Conservation (phyloP, 2,797 vertebrate species). For the Leontopithecus rosalia region DNA sequence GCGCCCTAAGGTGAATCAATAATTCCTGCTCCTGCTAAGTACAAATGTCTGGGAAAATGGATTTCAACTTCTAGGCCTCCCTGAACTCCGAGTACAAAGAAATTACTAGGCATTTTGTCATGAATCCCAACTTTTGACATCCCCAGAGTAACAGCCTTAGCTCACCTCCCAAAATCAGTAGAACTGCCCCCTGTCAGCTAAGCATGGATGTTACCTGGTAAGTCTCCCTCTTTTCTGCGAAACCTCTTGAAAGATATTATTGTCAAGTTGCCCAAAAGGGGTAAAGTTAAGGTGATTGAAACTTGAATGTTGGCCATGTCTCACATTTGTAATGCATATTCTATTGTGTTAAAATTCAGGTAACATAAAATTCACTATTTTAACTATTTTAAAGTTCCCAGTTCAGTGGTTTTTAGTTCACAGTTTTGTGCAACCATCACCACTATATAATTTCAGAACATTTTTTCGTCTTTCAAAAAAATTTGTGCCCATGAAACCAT, state of each 20-base stretch:
- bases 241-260: neutral
- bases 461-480: neutral
- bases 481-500: neutral
- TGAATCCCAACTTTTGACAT: neutral
- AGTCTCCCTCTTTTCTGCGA: neutral
- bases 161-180: neutral
- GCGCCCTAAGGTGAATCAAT: neutral
- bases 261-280: neutral
- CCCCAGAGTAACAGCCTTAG: neutral
- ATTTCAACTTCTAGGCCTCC: neutral
- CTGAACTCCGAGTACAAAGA: neutral
- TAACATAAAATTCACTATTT: neutral
- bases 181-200: neutral
- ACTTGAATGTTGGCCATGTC: neutral
- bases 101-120: neutral
- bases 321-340: neutral
- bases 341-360: neutral
- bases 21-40: too few species aligned
- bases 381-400: neutral
- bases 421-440: neutral
- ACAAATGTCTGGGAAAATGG: too few species aligned
- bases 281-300: neutral
- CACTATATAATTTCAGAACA: neutral
- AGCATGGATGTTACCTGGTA: too few species aligned
- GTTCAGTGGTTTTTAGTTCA: neutral